Evolutionary conservation across 2,888 invertebrate species (phyloP).

Genomic region (Alitta virens): DNA sequence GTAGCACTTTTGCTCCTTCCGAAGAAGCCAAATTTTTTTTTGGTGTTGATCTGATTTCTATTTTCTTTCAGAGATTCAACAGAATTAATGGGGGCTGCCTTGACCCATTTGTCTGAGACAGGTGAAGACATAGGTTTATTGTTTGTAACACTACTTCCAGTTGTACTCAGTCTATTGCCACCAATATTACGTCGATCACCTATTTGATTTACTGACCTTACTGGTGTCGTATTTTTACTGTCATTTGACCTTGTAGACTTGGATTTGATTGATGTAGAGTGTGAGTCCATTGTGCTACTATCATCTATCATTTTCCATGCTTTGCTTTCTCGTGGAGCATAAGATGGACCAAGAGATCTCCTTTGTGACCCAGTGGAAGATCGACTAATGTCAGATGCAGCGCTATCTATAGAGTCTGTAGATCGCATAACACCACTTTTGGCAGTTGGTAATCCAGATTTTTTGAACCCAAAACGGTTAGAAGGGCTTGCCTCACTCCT

Average conservation of each 20-base stretch:
- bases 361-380: not conserved
- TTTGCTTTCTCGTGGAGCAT: not conserved
- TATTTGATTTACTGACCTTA: not conserved
- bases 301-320: slow-evolving; percentile 16
- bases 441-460: not conserved
- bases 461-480: not conserved
- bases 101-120: slow-evolving; percentile 7
- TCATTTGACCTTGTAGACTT: not conserved
- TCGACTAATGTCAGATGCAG: not conserved
- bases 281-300: slow-evolving; percentile 4
- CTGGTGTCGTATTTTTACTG: not conserved
- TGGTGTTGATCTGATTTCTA: not conserved
- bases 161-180: not conserved
- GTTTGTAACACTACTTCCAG: not conserved
- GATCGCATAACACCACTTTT: slow-evolving; percentile 8
- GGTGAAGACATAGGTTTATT: not conserved
- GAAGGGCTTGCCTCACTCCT: too few relatives aligned
- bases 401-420: slow-evolving; percentile 12
- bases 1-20: not conserved
- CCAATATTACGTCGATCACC: not conserved
- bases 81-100: slow-evolving; percentile 5
- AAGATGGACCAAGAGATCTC: not conserved
- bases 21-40: slow-evolving; percentile 2
- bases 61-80: not conserved
- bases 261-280: not conserved